Conservation (phyloP, 2,113 vertebrate genomes). For the Varanus salvator region DNA sequence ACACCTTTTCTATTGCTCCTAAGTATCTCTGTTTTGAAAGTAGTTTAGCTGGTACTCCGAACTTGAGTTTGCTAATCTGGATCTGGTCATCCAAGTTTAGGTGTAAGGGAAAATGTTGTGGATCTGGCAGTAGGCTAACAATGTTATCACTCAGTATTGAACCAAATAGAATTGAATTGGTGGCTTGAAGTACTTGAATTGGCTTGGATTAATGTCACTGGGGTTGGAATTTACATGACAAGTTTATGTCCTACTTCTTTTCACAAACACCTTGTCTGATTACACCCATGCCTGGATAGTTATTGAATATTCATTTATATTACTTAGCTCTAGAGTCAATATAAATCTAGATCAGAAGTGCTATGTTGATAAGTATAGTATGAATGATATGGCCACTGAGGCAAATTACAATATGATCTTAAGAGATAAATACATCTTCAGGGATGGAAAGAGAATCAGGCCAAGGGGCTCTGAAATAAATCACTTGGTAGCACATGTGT, state of each 20-base stretch:
- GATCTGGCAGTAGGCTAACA: neutral
- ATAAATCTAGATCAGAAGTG: constrained; percentile 62
- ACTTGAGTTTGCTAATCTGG: neutral
- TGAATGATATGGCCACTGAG: constrained; percentile 54
- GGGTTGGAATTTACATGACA: neutral
- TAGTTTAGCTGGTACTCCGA: neutral
- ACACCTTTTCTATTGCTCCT: neutral
- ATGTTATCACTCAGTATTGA: neutral
- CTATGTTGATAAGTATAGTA: constrained; percentile 56
- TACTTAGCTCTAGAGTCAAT: constrained; percentile 62
- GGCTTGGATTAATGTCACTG: neutral
- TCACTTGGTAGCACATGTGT: constrained; percentile 70
- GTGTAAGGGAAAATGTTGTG: neutral
- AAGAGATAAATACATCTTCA: constrained; percentile 64
- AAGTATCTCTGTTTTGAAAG: neutral
- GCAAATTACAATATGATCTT: constrained; percentile 66
- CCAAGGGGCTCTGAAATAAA: constrained; percentile 66
- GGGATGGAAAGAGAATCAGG: constrained; percentile 53
- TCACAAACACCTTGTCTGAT: constrained; percentile 23
- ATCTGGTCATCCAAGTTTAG: neutral
- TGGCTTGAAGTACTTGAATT: neutral
- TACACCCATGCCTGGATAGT: constrained; percentile 35
- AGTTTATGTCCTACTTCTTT: neutral
- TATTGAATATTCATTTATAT: constrained; percentile 12
- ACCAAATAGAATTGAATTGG: neutral